Conservation (phyloP, 2,888 invertebrate genomes). For the Leucania comma region DNA sequence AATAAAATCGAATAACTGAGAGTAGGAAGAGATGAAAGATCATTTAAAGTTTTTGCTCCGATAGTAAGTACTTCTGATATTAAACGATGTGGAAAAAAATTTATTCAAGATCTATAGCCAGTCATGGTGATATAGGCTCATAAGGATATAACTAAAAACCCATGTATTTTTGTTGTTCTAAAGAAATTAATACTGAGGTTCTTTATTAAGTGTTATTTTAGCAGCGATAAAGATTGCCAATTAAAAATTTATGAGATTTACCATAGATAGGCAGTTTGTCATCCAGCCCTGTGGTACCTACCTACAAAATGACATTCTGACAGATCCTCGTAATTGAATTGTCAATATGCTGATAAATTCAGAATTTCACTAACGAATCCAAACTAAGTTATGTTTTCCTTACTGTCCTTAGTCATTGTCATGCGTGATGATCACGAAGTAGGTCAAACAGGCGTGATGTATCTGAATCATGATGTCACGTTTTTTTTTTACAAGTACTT, state of each 20-base stretch:
- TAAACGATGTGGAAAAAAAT: no score
- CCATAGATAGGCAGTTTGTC: no score
- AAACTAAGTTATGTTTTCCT: slow-evolving; percentile 38
- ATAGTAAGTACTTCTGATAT: no score
- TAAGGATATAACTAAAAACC: no score
- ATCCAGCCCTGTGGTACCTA: no score
- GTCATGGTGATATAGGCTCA: no score
- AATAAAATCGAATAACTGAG: no score
- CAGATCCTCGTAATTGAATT: neutral
- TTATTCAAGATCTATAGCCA: no score
- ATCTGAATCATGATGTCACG: slow-evolving; percentile 46
- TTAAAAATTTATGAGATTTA: neutral
- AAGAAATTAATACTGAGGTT: neutral
- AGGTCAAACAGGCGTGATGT: slow-evolving; percentile 39
- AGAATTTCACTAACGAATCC: neutral
- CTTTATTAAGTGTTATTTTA: neutral
- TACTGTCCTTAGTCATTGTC: slow-evolving; percentile 41
- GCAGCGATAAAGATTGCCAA: neutral
- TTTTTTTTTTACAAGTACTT: slow-evolving; percentile 30
- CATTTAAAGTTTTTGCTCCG: no score
- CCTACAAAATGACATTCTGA: no score
- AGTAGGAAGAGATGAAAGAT: no score
- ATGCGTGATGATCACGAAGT: slow-evolving; percentile 49
- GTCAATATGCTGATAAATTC: neutral
- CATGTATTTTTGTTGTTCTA: neutral